Base-by-base conservation (phyloP, 2,888 invertebrate genomes). In the Byasa hedistus region DNA sequence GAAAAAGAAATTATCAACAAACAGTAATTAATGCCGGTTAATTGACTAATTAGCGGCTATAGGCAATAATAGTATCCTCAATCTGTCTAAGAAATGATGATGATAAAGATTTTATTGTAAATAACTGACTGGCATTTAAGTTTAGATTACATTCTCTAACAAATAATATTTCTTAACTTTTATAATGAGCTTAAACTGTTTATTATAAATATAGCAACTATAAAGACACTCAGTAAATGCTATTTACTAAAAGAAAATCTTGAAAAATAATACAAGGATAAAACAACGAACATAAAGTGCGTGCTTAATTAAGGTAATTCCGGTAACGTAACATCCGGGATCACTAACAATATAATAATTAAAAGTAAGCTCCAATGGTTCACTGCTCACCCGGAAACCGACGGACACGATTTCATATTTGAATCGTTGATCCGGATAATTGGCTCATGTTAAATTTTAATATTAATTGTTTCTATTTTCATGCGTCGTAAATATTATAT, bases 361-460 rank as follows among this genome's bases (percentile, higher is more conserved):
- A 64, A 58, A 64, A 55, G 52, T 54, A 44, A 52, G 52, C 39
- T 52, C 22, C 51, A 36, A 51, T 39, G 51, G 52, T 64, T 55
- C 64, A 44, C 54, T 64, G 59, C 27, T 59, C 59, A 64, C 19
- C 59, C 59, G 59, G 59, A 55, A 64, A 44, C 54, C 51, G 39
- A 44, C n/a, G 24, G 32, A 54, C 51, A 21, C 55, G 64, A 64
- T 59, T 64, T 55, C 64, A 58, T 54, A 64, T 64, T 64, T 64
- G 59, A 64, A 17, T 59, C 64, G 27, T 22, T 64, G 59, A 59
- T 64, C 39, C 52, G 54, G 59, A 64, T 59, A 64, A 64, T 64
- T 59, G 64, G 39, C 54, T 52, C 54, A 64, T 58, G 58, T 64
- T 0, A 32, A 24, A 19, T 59, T 44, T 21, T 64, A 59, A 59